Evolutionary conservation across 2,888 invertebrate genomes (phyloP).

Genomic region (Candidula unifasciata): DNA sequence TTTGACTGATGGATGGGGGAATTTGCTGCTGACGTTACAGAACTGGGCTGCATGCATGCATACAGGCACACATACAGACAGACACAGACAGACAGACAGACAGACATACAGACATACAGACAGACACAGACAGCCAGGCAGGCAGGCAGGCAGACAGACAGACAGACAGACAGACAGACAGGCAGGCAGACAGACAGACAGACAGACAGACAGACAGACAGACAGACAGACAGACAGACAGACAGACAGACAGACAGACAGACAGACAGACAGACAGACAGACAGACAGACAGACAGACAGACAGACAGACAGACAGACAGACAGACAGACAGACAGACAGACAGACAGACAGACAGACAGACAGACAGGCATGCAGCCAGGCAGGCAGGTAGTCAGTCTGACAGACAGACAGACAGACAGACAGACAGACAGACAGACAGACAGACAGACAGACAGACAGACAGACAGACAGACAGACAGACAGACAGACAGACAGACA

Average conservation of each 20-base stretch:
- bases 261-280: background rate
- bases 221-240: slow-evolving; percentile 7
- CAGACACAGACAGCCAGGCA: too few species aligned
- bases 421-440: slow-evolving; percentile 15
- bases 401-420: slow-evolving; percentile 15
- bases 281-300: background rate
- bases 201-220: background rate
- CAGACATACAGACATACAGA: too few species aligned
- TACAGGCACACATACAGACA: too few species aligned
- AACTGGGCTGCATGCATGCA: too few species aligned
- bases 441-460: slow-evolving; percentile 15
- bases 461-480: slow-evolving; percentile 15
- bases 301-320: slow-evolving; percentile 6
- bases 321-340: slow-evolving; percentile 6
- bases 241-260: background rate
- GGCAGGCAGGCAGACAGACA: too few species aligned
- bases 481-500: slow-evolving; percentile 15
- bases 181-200: background rate
- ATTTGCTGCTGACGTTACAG: too few species aligned
- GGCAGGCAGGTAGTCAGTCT: background rate
- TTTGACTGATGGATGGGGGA: too few species aligned
- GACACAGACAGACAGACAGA: too few species aligned
- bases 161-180: background rate
- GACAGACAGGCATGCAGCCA: background rate
- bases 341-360: slow-evolving; percentile 6